Evolutionary conservation across 53 echinoderm and acorn worm species (phyloP).

Genomic region (Crossaster papposus): DNA sequence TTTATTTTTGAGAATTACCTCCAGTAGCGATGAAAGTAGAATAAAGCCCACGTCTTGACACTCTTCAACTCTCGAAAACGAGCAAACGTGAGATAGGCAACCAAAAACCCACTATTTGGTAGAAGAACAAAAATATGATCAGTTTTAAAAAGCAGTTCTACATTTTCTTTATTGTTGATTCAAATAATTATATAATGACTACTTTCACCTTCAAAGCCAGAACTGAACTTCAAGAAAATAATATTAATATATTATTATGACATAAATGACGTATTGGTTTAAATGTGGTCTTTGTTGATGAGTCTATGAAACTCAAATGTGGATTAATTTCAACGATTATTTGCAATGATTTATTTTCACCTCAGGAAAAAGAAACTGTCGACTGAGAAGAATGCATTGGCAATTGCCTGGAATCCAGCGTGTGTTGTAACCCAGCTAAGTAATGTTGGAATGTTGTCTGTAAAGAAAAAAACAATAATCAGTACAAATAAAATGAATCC

Average conservation of each 20-base stretch:
- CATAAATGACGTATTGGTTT: too few species aligned
- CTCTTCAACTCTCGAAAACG: conserved; percentile 57
- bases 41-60: conserved; percentile 61
- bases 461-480: neutral
- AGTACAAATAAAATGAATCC: too few species aligned
- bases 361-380: conserved; percentile 93
- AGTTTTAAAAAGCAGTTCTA: too few species aligned
- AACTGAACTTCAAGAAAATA: too few species aligned
- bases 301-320: neutral
- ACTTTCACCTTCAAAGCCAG: too few species aligned
- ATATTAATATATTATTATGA: too few species aligned
- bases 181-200: too few species aligned
- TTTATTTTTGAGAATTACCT: conserved; percentile 67
- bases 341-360: conserved; percentile 52
- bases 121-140: neutral
- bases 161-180: too few species aligned
- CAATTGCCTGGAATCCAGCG: conserved; percentile 75
- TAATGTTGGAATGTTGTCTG: conserved; percentile 48
- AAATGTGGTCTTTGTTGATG: too few species aligned
- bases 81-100: conserved; percentile 68
- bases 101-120: conserved; percentile 75
- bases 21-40: conserved; percentile 88
- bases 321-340: neutral
- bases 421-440: too few species aligned
- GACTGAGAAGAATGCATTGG: conserved; percentile 82